Evolutionary conservation across 2,888 invertebrate genomes (phyloP).

Genomic region (Xanthia togata): DNA sequence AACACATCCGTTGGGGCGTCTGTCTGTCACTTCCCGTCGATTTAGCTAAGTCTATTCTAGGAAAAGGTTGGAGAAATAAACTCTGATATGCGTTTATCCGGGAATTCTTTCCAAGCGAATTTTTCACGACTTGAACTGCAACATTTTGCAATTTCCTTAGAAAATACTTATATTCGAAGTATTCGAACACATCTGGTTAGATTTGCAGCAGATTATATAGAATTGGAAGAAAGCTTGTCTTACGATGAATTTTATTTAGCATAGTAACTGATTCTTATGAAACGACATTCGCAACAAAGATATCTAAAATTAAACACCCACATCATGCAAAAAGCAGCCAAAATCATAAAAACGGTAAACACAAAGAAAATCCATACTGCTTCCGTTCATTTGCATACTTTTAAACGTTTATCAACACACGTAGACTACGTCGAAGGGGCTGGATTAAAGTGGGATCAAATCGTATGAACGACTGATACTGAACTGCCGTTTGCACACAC

Average conservation of each 20-base stretch:
- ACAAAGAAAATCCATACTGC: conserved; percentile 40
- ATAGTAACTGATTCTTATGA: not conserved
- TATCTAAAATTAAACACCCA: conserved; percentile 24
- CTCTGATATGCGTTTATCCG: conserved; percentile 19
- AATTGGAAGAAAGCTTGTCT: not conserved
- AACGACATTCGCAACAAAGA: conserved; percentile 12
- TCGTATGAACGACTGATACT: conserved; percentile 47
- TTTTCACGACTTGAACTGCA: not conserved
- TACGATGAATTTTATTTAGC: not conserved
- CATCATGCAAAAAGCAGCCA: conserved; percentile 23
- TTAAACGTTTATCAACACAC: conserved; percentile 47
- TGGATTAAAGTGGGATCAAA: conserved; percentile 61
- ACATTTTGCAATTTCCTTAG: conserved; percentile 12
- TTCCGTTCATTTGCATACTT: conserved; percentile 40
- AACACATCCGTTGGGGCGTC: conserved; percentile 58
- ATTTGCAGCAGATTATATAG: not conserved
- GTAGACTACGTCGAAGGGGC: conserved; percentile 47
- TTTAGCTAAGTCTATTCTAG: conserved; percentile 45
- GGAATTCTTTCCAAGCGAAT: not conserved
- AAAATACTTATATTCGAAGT: not conserved
- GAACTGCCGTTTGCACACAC: conserved; percentile 19
- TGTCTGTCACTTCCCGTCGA: conserved; percentile 50
- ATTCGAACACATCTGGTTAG: not conserved
- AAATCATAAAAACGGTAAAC: conserved; percentile 48
- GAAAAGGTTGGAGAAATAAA: conserved; percentile 42